phyloP scores from a whole-genome alignment of 1,140 invertebrate genomes.

The Bradynema listronoti region DNA sequence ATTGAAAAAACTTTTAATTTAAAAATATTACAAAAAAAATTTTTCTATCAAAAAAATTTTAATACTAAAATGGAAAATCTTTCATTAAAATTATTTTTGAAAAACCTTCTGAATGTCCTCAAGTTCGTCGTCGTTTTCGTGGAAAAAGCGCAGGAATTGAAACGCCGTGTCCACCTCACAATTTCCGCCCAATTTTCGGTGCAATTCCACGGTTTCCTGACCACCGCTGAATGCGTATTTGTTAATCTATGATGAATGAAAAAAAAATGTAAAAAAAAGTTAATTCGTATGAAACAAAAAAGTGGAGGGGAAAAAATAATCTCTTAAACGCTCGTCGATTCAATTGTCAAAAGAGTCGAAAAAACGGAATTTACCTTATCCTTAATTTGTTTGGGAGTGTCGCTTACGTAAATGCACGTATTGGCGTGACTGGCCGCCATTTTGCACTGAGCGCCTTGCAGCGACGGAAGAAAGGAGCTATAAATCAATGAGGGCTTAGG shows the following conservation, averaged over 20 bases:
- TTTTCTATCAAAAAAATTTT: no score
- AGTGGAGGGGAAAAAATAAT: no score
- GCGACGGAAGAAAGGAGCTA: conserved; percentile 85
- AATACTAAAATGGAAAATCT: no score
- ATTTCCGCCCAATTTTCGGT: conserved; percentile 78
- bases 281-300: conserved; percentile 17
- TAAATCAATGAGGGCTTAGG: conserved; percentile 89
- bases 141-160: conserved; percentile 89
- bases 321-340: no score
- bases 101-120: conserved; percentile 71
- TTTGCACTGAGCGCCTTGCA: conserved; percentile 85
- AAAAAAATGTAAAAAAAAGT: conserved; percentile 5
- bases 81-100: background rate
- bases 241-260: conserved; percentile 68
- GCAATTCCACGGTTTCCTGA: conserved; percentile 82
- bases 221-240: conserved; percentile 98
- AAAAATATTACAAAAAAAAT: conserved; percentile 1
- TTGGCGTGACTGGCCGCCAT: conserved; percentile 93
- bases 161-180: conserved; percentile 90
- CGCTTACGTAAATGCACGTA: conserved; percentile 86
- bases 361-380: conserved; percentile 68
- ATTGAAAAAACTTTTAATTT: no score
- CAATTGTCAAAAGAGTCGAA: background rate
- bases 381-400: conserved; percentile 91
- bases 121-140: conserved; percentile 84